Conservation (phyloP, 2,888 invertebrate genomes). For the Caenorhabditis imperialis region DNA sequence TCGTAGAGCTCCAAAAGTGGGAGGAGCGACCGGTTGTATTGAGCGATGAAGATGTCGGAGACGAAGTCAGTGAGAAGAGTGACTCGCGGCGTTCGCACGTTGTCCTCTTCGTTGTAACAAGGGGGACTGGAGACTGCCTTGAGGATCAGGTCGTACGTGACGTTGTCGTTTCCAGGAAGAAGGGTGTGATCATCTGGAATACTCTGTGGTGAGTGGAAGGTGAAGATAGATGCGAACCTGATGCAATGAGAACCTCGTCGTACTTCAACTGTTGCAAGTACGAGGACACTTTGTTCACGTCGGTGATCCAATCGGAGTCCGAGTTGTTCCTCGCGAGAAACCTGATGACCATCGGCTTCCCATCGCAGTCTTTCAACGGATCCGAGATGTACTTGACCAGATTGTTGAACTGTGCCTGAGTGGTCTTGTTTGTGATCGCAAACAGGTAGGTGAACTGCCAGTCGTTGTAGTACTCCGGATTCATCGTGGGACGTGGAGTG, state of each 20-base stretch:
- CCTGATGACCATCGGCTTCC: constrained; percentile 45
- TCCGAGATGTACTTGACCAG: constrained; percentile 58
- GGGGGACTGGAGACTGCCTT: constrained; percentile 32
- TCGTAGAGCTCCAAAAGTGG: constrained; percentile 47
- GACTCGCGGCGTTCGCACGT: constrained; percentile 44
- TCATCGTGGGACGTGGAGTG: constrained; percentile 43
- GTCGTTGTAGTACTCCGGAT: constrained; percentile 31
- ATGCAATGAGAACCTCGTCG: constrained; percentile 57
- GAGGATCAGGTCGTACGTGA: constrained; percentile 49
- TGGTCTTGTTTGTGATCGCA: constrained; percentile 63
- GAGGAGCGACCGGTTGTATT: constrained; percentile 41
- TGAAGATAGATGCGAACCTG: too few relatives aligned
- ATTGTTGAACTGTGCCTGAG: constrained; percentile 51
- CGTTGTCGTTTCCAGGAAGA: constrained; percentile 36
- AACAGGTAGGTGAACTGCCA: constrained; percentile 67
- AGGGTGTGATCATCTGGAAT: constrained; percentile 20
- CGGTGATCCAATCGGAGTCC: constrained; percentile 61
- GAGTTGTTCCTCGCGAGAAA: constrained; percentile 60
- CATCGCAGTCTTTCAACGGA: constrained; percentile 59
- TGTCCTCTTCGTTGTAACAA: constrained; percentile 27
- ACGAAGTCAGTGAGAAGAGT: constrained; percentile 65
- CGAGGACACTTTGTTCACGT: constrained; percentile 39
- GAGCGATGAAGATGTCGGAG: constrained; percentile 52
- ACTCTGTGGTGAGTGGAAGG: too few relatives aligned
- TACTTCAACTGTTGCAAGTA: constrained; percentile 52